Conservation (phyloP, 2,888 invertebrate genomes). For the Octonoba sinensis region DNA sequence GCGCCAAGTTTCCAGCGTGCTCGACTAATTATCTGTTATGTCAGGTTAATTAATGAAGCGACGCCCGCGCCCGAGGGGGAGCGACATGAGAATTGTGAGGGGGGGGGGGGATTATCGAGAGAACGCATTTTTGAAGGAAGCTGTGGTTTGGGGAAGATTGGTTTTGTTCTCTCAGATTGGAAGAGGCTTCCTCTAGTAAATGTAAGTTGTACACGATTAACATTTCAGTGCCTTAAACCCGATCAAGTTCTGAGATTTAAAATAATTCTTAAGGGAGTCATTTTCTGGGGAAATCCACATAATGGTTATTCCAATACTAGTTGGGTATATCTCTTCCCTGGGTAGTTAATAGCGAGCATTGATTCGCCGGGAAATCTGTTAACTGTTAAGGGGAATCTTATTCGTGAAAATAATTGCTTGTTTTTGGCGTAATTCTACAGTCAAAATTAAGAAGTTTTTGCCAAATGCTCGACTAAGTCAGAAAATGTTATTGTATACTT, state of each 20-base stretch:
- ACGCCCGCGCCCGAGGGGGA: slow-evolving; percentile 15
- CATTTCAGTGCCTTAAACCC: not conserved
- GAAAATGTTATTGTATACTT: no score
- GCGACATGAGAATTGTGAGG: not conserved
- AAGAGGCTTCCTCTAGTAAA: not conserved
- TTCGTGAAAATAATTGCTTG: no score
- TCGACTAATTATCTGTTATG: slow-evolving; percentile 63
- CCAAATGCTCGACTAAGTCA: no score
- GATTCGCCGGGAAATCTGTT: no score
- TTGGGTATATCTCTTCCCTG: no score
- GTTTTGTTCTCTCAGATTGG: not conserved
- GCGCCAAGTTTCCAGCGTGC: slow-evolving; percentile 51
- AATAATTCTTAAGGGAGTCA: not conserved
- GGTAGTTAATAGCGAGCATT: no score
- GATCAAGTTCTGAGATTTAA: not conserved
- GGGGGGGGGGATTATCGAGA: slow-evolving; percentile 20
- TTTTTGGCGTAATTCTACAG: no score
- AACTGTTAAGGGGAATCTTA: no score
- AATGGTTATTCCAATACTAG: no score
- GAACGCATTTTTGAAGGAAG: slow-evolving; percentile 12
- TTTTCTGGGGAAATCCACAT: not conserved
- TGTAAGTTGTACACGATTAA: not conserved
- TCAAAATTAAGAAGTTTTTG: no score
- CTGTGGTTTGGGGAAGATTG: not conserved
- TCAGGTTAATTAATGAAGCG: slow-evolving; percentile 64